phyloP scores from a whole-genome alignment of 2,888 invertebrate genomes.

The Dicycla oo region DNA sequence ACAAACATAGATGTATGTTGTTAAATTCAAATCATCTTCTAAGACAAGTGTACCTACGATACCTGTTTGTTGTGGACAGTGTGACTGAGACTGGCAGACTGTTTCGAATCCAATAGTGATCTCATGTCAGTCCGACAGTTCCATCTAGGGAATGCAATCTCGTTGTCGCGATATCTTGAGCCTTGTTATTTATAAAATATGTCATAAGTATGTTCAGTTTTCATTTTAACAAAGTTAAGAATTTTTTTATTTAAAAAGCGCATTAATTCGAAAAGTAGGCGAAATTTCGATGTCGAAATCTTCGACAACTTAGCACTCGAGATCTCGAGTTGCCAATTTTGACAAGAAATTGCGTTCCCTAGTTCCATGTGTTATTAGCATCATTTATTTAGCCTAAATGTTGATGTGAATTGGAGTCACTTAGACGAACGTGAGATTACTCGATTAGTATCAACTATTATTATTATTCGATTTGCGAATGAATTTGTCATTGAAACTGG shows the following conservation, averaged over 20 bases:
- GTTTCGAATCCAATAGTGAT: neutral
- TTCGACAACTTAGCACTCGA: neutral
- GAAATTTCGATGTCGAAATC: neutral
- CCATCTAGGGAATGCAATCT: slow-evolving; percentile 13
- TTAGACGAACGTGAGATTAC: slow-evolving; percentile 30
- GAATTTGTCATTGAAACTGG: slow-evolving; percentile 9
- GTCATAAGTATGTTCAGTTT: neutral
- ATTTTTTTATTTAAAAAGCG: neutral
- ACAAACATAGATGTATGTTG: slow-evolving; percentile 34
- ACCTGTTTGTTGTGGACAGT: slow-evolving; percentile 12
- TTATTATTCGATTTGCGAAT: slow-evolving; percentile 16
- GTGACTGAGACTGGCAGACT: slow-evolving; percentile 1
- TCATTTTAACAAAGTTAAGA: neutral
- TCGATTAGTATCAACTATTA: slow-evolving; percentile 38
- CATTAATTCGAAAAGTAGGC: neutral
- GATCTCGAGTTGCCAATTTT: neutral
- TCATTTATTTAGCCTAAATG: slow-evolving; percentile 25
- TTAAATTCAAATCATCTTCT: slow-evolving; percentile 28
- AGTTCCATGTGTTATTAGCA: slow-evolving; percentile 29
- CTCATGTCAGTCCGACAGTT: neutral
- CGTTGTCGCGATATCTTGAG: neutral
- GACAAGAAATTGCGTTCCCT: slow-evolving; percentile 5
- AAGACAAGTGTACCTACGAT: slow-evolving; percentile 39
- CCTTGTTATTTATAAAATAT: neutral
- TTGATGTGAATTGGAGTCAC: slow-evolving; percentile 26